Percentiles rank a stretch among this genome's conserved stretches.
phyloP scores from a whole-genome alignment of 2,797 vertebrate species.

The Onychomys torridus region DNA sequence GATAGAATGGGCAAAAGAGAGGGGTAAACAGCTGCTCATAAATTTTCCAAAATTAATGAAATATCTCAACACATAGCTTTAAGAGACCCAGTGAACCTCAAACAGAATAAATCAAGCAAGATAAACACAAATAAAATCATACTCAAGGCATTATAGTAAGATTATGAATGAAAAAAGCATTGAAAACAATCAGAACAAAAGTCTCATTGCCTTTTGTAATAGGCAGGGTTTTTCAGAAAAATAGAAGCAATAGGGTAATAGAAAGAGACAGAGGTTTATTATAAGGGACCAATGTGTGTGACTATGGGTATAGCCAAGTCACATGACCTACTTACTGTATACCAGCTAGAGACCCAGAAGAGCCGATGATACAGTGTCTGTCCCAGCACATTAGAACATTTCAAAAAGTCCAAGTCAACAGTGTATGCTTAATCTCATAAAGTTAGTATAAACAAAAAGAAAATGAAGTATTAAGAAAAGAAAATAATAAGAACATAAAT shows the following conservation, averaged over 20 bases:
- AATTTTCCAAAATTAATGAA: background rate
- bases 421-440: background rate
- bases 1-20: background rate
- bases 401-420: background rate
- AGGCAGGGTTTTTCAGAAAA: background rate
- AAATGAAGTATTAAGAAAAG: conserved; percentile 11
- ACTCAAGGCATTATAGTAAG: background rate
- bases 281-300: background rate
- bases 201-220: background rate
- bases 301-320: background rate
- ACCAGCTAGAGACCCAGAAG: background rate
- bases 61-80: background rate
- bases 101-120: background rate
- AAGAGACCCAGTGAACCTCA: background rate
- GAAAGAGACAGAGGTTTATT: background rate
- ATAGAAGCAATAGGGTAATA: background rate
- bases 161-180: background rate
- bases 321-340: background rate
- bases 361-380: background rate
- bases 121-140: background rate
- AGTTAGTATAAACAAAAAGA: background rate
- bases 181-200: background rate
- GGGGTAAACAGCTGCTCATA: background rate
- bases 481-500: conserved; percentile 28
- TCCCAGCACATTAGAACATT: background rate